phyloP scores from a whole-genome alignment of 2,797 vertebrate genomes.

The Orestias chungarensis region DNA sequence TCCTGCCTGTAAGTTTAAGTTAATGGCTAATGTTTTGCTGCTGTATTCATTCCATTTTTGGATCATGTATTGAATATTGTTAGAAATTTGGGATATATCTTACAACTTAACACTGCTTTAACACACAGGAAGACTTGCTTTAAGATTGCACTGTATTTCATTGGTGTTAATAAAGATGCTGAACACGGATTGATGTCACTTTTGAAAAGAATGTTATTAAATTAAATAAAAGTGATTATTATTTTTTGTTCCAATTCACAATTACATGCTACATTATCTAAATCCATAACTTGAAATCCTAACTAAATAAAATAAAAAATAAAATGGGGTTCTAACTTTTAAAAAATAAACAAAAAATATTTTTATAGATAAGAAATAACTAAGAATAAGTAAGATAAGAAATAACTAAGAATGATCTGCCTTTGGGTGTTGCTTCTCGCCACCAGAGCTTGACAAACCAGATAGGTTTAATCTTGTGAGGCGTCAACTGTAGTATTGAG shows the following conservation, averaged over 20 bases:
- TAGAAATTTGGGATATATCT: neutral
- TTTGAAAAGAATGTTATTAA: neutral
- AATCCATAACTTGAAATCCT: neutral
- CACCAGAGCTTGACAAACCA: slow-evolving; percentile 37
- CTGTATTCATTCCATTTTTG: neutral
- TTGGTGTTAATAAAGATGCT: neutral
- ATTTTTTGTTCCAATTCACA: neutral
- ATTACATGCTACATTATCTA: neutral
- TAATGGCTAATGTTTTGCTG: neutral
- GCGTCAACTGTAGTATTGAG: slow-evolving; percentile 35
- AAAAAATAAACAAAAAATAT: neutral
- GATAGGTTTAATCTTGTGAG: slow-evolving; percentile 58
- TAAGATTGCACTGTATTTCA: neutral
- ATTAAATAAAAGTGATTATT: neutral
- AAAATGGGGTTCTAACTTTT: neutral
- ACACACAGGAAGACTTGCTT: neutral
- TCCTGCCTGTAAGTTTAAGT: neutral
- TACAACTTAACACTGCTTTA: neutral
- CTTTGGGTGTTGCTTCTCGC: slow-evolving; percentile 45
- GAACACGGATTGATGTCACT: neutral
- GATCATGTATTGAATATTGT: neutral
- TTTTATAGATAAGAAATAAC: slow-evolving; percentile 42
- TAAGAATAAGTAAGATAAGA: slow-evolving; percentile 27
- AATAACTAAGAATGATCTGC: slow-evolving; percentile 32
- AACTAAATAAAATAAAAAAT: neutral